Conservation (phyloP, 2,113 vertebrate species). For the Pterocles burchelli region DNA sequence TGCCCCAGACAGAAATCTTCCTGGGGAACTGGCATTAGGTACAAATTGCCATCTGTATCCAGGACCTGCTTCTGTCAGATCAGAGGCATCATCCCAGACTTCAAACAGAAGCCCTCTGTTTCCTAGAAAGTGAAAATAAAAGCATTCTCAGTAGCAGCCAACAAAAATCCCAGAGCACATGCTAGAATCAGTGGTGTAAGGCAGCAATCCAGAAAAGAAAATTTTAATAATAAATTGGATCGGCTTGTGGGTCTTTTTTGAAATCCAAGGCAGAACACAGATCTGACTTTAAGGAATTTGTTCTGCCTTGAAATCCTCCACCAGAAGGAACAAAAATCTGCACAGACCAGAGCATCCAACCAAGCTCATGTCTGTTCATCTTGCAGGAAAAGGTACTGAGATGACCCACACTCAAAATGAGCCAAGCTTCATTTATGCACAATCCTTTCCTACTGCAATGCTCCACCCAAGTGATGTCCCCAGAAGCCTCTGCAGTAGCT, state of each 20-base stretch:
- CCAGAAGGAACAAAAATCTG: background rate
- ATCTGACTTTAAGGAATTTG: background rate
- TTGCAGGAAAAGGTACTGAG: background rate
- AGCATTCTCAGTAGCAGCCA: background rate
- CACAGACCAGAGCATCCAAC: background rate
- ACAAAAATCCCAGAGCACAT: background rate
- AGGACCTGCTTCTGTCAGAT: conserved; percentile 61
- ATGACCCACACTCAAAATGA: background rate
- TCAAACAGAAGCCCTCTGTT: conserved; percentile 82
- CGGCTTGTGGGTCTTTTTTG: background rate
- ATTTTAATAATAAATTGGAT: background rate
- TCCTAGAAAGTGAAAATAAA: conserved; percentile 67
- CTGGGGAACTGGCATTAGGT: conserved; percentile 73
- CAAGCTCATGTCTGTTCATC: background rate
- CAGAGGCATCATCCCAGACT: conserved; percentile 64
- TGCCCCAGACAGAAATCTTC: conserved; percentile 56
- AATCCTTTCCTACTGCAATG: background rate
- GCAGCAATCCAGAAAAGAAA: background rate
- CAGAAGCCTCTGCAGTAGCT: background rate
- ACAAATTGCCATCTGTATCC: conserved; percentile 72
- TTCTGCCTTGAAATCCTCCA: background rate
- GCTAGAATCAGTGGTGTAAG: background rate
- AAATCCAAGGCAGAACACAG: background rate
- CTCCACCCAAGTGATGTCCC: background rate
- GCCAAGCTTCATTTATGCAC: background rate